Evolutionary conservation across 1,140 invertebrate species (phyloP).

Genomic region (Neodiprion lecontei): DNA sequence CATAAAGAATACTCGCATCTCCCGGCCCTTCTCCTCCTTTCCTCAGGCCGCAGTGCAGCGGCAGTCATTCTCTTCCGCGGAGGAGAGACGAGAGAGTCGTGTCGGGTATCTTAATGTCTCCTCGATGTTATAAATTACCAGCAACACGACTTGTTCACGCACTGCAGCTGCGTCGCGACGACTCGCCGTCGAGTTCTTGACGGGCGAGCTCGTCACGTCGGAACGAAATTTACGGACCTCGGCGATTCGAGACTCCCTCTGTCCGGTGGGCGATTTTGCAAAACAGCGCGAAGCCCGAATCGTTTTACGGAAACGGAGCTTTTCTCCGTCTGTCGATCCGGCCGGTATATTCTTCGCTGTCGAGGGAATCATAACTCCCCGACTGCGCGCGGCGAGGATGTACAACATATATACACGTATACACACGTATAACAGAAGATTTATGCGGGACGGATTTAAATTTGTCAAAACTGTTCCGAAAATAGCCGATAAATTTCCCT

Average conservation of each 20-base stretch:
- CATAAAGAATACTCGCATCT: slow-evolving; percentile 56
- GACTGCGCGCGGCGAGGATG: too few relatives aligned
- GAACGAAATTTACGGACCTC: too few relatives aligned
- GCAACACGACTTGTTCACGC: slow-evolving; percentile 43
- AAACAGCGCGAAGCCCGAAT: too few relatives aligned
- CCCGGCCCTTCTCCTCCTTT: slow-evolving; percentile 22
- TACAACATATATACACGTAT: too few relatives aligned
- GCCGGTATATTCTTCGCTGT: too few relatives aligned
- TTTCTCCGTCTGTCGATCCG: too few relatives aligned
- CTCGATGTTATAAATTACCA: slow-evolving; percentile 57
- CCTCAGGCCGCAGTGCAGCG: slow-evolving; percentile 27
- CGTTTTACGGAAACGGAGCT: too few relatives aligned
- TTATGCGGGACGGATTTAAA: neutral
- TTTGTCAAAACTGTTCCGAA: slow-evolving; percentile 8
- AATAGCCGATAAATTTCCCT: slow-evolving; percentile 6
- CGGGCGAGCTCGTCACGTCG: too few relatives aligned
- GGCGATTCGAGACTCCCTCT: too few relatives aligned
- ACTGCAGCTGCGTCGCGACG: slow-evolving; percentile 52
- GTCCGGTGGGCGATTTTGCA: too few relatives aligned
- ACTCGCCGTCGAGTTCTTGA: neutral
- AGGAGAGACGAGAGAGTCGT: slow-evolving; percentile 29
- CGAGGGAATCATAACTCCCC: too few relatives aligned
- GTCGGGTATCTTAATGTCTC: slow-evolving; percentile 55
- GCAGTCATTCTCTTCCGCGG: slow-evolving; percentile 34
- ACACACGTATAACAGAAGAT: too few relatives aligned